Percentiles rank a stretch among this genome's conserved stretches.
Evolutionary conservation across 2,113 vertebrate species (phyloP).

Genomic region (Fukomys damarensis): DNA sequence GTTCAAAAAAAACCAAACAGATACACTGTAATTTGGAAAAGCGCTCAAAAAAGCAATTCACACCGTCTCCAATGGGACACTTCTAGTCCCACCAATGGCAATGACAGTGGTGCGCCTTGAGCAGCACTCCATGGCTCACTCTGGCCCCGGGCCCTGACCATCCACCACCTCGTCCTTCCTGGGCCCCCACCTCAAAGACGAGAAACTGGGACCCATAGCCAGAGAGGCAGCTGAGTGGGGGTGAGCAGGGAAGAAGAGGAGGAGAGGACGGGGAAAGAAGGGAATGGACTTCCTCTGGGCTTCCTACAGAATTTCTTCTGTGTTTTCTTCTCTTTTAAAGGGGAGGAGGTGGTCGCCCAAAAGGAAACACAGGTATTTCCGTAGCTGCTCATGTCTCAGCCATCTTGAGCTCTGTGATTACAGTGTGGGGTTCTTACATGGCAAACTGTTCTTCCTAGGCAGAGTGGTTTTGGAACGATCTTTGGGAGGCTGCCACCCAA

Average conservation of each 20-base stretch:
- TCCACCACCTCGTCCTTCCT: accelerated
- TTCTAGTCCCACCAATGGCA: neutral
- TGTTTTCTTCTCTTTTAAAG: neutral
- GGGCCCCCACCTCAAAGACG: neutral
- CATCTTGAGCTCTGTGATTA: neutral
- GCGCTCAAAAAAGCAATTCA: neutral
- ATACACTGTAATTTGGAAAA: neutral
- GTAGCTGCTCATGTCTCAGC: accelerated
- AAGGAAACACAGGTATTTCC: neutral
- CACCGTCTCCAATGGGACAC: neutral
- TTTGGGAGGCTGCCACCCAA: neutral
- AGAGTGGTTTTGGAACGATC: neutral
- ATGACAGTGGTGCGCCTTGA: neutral
- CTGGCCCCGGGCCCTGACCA: neutral
- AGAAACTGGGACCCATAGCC: neutral
- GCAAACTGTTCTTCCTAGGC: neutral
- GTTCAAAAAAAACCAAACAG: neutral
- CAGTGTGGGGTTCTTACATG: accelerated
- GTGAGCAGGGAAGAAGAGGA: neutral
- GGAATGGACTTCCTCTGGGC: neutral
- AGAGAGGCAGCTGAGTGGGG: neutral
- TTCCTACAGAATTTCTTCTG: neutral
- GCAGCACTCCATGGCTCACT: neutral
- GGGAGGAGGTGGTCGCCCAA: no score
- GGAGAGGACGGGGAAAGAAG: neutral